phyloP scores from a whole-genome alignment of 2,113 vertebrate species.

The Malaclemys terrapin region DNA sequence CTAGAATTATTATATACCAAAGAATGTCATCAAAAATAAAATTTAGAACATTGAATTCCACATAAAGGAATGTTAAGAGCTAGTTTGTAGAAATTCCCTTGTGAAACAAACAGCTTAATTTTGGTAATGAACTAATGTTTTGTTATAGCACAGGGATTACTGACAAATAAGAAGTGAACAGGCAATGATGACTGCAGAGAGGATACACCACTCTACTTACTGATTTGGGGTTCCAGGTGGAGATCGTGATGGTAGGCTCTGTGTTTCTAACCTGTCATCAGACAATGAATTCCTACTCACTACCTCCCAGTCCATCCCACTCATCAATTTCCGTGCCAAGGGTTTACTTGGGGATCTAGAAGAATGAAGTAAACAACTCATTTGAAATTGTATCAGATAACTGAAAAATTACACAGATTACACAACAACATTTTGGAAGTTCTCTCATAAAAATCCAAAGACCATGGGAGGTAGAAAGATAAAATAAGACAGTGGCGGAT shows the following conservation, averaged over 20 bases:
- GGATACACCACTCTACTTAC: slow-evolving; percentile 81
- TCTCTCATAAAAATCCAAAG: neutral
- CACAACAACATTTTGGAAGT: neutral
- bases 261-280: slow-evolving; percentile 96
- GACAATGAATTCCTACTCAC: slow-evolving; percentile 96
- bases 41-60: neutral
- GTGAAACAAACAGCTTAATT: neutral
- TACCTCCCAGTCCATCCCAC: slow-evolving; percentile 93
- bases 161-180: neutral
- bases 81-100: neutral
- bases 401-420: slow-evolving; percentile 6
- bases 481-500: neutral
- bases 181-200: neutral
- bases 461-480: neutral
- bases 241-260: slow-evolving; percentile 96
- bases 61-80: neutral
- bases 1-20: neutral
- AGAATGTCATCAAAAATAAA: neutral
- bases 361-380: slow-evolving; percentile 39
- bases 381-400: neutral
- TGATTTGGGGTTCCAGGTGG: slow-evolving; percentile 97
- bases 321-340: slow-evolving; percentile 90
- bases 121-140: neutral
- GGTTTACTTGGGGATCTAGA: slow-evolving; percentile 97
- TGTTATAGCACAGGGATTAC: neutral